Evolutionary conservation across 2,888 invertebrate genomes (phyloP).

Genomic region (Tachina fera): DNA sequence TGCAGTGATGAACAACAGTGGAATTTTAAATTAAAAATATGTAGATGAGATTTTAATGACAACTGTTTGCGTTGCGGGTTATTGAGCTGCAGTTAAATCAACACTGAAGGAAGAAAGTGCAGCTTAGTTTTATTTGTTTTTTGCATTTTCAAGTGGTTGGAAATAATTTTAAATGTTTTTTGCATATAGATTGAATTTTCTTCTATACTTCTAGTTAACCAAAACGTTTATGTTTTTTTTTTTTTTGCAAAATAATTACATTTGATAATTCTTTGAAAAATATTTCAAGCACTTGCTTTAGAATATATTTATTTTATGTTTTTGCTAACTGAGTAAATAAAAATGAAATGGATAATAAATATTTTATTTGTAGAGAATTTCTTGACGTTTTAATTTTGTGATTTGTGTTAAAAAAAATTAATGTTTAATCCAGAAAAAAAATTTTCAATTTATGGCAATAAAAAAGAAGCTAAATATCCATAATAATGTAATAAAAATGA

Average conservation of each 20-base stretch:
- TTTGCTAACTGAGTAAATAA: background rate
- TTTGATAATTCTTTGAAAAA: background rate
- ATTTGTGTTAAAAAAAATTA: background rate
- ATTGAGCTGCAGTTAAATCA: conserved; percentile 20
- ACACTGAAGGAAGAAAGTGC: background rate
- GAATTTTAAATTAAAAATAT: conserved; percentile 49
- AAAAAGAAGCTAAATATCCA: conserved; percentile 48
- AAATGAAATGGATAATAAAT: background rate
- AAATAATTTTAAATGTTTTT: background rate
- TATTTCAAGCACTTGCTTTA: background rate
- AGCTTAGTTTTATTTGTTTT: background rate
- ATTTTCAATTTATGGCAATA: conserved; percentile 6
- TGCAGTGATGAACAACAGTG: background rate
- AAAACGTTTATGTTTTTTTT: background rate
- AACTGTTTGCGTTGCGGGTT: conserved; percentile 36
- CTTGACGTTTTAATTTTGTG: background rate
- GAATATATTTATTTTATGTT: background rate
- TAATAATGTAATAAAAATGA: conserved; percentile 46
- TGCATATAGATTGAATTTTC: background rate
- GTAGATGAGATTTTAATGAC: conserved; percentile 50
- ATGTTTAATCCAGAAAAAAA: conserved; percentile 20
- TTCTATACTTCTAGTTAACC: background rate
- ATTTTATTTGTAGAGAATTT: background rate
- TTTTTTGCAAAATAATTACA: background rate
- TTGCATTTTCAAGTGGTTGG: background rate